Percentiles rank a stretch among this genome's conserved stretches.
These are phyloP conservation scores for Sylvilagus bachmani DNA, from an alignment of 2,113 vertebrate species.

Conservation along the genomic window DNA sequence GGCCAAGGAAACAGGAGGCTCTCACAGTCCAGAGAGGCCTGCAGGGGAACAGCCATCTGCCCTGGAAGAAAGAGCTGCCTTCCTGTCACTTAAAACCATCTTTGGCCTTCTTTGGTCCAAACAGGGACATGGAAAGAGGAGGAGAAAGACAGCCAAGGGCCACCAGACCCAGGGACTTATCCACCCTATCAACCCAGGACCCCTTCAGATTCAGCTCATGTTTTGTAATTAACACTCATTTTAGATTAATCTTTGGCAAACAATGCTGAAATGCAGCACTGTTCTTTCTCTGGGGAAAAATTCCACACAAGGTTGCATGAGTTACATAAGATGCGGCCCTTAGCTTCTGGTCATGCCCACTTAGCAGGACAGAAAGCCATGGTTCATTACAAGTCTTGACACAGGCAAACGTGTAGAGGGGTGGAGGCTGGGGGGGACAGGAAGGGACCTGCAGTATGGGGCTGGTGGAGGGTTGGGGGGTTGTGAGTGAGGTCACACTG, in stretches of 20 bases:
- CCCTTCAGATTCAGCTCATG: neutral
- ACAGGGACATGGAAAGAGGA: neutral
- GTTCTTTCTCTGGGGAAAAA: neutral
- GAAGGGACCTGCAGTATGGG: neutral
- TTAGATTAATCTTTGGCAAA: neutral
- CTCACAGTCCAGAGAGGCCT: neutral
- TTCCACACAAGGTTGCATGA: neutral
- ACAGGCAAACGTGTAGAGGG: neutral
- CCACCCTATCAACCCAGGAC: neutral
- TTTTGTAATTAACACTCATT: conserved; percentile 30
- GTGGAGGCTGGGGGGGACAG: neutral
- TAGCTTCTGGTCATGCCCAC: neutral
- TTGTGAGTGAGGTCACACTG: neutral
- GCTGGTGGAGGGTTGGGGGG: neutral
- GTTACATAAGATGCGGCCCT: neutral
- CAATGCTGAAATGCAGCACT: neutral
- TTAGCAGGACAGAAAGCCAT: neutral
- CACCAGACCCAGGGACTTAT: neutral
- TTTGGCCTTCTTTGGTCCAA: neutral
- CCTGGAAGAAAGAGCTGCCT: neutral
- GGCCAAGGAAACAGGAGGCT: neutral
- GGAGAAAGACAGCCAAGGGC: neutral
- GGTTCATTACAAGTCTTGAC: neutral
- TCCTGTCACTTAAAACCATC: neutral
- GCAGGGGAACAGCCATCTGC: neutral